Evolutionary conservation across 2,797 vertebrate genomes (phyloP), one percentile per base, ranked within the genome.

Genomic region (Acestrorhynchus altus): DNA sequence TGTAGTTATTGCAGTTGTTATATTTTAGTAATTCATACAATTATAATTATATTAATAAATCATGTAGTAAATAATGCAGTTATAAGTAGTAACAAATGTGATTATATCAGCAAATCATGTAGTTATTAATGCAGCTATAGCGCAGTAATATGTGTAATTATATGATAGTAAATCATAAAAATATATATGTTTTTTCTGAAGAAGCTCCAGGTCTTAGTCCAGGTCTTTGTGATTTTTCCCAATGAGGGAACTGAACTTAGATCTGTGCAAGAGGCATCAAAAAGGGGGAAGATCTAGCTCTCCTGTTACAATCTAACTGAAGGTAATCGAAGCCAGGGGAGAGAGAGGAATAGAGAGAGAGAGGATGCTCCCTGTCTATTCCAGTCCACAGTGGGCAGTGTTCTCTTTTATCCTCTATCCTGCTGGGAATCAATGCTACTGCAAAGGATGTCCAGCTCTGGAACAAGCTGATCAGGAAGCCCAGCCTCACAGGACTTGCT

Each of bases 351-450:
- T 60, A 59, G 52, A 77, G 68, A 60, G 31, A 52, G 22, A 52
- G 49, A 26, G 16, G 26, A 47, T 12, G 12, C 9, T 56, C 52
- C 22, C 11, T 28, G 54, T 26, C 26, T 11, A 57, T 15, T 10
- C 12, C 52, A 28, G 54, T 57, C 54, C 22, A 5, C 10, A 24
- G 52, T 56, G 52, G 52, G 10, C 54, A 57, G 54, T 24, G 52
- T 28, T 57, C 54, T 57, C 24, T 57, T 57, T 52, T 16, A 56
- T 56, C 20, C 52, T 26, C 20, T 56, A 11, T 20, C 52, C 52
- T 24, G 20, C 52, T 56, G 52, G 52, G 52, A 12, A 52, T 31
- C 52, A 31, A 71, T 59, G 59, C 88, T 85, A 78, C 83, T 87
- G 88, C 88, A 66, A 20, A 60, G n/a, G 28, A 18, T 56, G 52